Conservation (phyloP, 2,113 vertebrate species). For the Campylorhamphus procurvoides region DNA sequence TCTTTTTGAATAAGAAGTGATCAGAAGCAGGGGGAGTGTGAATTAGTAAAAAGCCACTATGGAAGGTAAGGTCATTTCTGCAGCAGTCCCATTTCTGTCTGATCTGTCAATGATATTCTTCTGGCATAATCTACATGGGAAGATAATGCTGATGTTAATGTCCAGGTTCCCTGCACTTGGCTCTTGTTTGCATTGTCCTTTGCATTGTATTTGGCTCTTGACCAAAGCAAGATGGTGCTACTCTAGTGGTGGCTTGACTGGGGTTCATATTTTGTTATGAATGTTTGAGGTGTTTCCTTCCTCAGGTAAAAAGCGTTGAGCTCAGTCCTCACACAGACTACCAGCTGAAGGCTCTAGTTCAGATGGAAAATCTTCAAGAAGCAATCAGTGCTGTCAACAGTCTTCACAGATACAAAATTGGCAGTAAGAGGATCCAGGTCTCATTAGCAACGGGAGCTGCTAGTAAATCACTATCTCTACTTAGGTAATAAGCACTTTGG, state of each 20-base stretch:
- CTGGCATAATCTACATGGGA: background rate
- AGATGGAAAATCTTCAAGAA: slow-evolving; percentile 93
- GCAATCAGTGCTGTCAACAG: slow-evolving; percentile 88
- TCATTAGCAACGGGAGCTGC: slow-evolving; percentile 87
- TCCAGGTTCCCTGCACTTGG: accelerated
- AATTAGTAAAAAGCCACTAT: background rate
- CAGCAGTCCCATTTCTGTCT: background rate
- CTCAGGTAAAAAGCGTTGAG: slow-evolving; percentile 86
- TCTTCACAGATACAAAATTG: slow-evolving; percentile 92
- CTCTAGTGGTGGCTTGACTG: background rate
- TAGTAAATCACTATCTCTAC: slow-evolving; percentile 86
- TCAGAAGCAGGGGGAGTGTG: background rate
- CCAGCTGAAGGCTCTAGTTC: slow-evolving; percentile 89
- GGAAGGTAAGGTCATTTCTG: background rate
- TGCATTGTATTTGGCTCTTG: background rate
- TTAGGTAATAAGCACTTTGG: slow-evolving; percentile 79
- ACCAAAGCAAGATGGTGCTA: background rate
- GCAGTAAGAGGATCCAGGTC: slow-evolving; percentile 92
- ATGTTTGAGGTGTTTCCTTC: background rate
- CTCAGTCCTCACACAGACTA: slow-evolving; percentile 97
- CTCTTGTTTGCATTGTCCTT: background rate
- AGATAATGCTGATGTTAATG: background rate
- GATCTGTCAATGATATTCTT: background rate
- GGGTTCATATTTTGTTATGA: background rate
- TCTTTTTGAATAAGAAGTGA: background rate